Percentiles rank a stretch among this genome's conserved stretches.
phyloP scores from a whole-genome alignment of 2,113 vertebrate species.

The Carassius auratus region DNA sequence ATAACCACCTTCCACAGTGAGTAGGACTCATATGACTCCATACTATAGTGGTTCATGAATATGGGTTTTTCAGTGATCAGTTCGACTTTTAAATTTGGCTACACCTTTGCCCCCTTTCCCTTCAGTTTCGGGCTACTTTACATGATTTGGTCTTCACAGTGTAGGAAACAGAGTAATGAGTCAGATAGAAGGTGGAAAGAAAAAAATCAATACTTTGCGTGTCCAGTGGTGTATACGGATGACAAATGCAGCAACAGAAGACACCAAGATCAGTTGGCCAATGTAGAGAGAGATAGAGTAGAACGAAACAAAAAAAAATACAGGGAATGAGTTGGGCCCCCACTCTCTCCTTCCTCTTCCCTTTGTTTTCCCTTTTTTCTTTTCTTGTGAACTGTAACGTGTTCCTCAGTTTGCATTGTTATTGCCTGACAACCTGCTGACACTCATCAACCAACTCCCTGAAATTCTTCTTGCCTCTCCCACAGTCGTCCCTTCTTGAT shows the following conservation, averaged over 20 bases:
- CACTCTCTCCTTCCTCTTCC: conserved; percentile 17
- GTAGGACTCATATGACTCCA: not conserved
- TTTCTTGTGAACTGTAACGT: conserved; percentile 46
- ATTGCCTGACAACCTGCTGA: conserved; percentile 39
- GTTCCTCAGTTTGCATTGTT: conserved; percentile 43
- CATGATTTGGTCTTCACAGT: not conserved
- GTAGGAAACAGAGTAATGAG: conserved; percentile 17
- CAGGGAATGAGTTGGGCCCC: conserved; percentile 4
- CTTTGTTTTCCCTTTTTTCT: conserved; percentile 36
- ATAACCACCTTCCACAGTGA: not conserved
- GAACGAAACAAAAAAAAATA: not conserved
- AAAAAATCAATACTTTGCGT: conserved; percentile 56
- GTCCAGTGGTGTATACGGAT: conserved; percentile 37
- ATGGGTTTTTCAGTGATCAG: not conserved
- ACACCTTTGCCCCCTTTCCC: not conserved
- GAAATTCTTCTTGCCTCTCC: conserved; percentile 1
- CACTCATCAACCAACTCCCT: conserved; percentile 22
- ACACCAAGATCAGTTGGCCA: conserved; percentile 5
- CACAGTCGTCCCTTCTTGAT: not conserved
- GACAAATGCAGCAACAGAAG: conserved; percentile 26
- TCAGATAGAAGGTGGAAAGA: conserved; percentile 6
- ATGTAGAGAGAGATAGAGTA: not conserved
- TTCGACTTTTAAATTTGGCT: not conserved
- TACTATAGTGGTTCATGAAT: not conserved
- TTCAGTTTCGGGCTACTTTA: conserved; percentile 4